Evolutionary conservation across 2,888 invertebrate genomes (phyloP).

Genomic region (Dryococelus australis): DNA sequence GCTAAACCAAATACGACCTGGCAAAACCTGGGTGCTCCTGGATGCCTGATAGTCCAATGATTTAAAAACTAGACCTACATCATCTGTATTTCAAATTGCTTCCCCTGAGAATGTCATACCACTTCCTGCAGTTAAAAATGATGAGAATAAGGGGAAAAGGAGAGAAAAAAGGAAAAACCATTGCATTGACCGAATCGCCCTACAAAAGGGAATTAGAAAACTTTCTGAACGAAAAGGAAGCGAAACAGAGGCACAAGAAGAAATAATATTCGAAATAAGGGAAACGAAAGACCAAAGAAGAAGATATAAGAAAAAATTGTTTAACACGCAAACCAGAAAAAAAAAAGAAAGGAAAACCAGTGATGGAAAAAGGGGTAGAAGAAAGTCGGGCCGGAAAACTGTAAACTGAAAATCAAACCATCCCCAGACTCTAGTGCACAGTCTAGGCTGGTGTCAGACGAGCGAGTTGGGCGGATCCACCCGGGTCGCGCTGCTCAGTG

Average conservation of each 20-base stretch:
- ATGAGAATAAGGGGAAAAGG: not conserved
- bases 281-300: not conserved
- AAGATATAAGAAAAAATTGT: not conserved
- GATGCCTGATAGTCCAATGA: not conserved
- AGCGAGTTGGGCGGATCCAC: too few relatives aligned
- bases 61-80: too few relatives aligned
- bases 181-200: not conserved
- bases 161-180: conserved; percentile 13
- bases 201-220: conserved; percentile 20
- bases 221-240: not conserved
- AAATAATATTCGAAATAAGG: not conserved
- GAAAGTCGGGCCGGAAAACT: too few relatives aligned
- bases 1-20: too few relatives aligned
- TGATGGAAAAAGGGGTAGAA: too few relatives aligned
- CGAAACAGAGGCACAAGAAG: not conserved
- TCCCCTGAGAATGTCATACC: not conserved
- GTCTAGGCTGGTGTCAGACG: too few relatives aligned
- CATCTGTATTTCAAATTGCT: not conserved
- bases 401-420: too few relatives aligned
- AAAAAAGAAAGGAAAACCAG: not conserved
- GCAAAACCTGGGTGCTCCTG: not conserved
- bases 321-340: not conserved
- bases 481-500: too few relatives aligned
- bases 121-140: not conserved
- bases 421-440: not conserved